Evolutionary conservation across 2,113 vertebrate species (phyloP), one percentile per base, ranked within the genome.

Genomic region (Tylochromis polylepis): DNA sequence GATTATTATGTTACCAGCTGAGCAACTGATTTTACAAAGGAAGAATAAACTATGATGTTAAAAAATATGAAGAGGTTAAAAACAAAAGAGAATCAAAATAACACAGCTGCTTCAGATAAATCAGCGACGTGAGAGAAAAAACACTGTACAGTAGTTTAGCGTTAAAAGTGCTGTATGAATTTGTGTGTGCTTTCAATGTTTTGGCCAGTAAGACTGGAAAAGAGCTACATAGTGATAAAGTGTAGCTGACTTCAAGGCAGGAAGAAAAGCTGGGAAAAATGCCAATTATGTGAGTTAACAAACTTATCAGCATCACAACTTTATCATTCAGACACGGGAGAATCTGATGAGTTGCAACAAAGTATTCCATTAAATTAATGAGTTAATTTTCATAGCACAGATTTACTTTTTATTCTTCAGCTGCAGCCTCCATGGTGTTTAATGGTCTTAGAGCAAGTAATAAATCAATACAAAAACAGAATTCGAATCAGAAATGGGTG

Each of bases 81-180:
- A 57, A 57, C 55, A 65, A 65, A 31, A 65, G 60, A 65, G 34
- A 65, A 38, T 65, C 60, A 65, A 65, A 65, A 65, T 38, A 38
- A 38, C 60, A 65, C 20, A 65, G 60, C 11, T 5, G 36, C 60
- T 65, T 41, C 38, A 41, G 38, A 41, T 41, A 38, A 65, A 38
- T 65, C 60, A 38, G 60, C 1, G 0, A 65, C 60, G 12, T 65
- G 60, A 65, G 11, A n/a, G 11, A 5, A 3, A 36, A 62, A 65
- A 5, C 0, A n/a, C 34, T 38, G 6, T 65, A 38, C 60, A 22
- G 34, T 34, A 34, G 34, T 14, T 22, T 38, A 0, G 3, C 22
- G 34, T n/a, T 65, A 38, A 38, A 65, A 65, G 60, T 65, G 60
- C 34, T 65, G 60, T 38, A 65, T 65, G 60, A 65, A 65, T 65